Percentiles rank a stretch among this genome's conserved stretches.
Evolutionary conservation across 1,140 invertebrate genomes (phyloP).

Genomic region (Zaprionus gabonicus): DNA sequence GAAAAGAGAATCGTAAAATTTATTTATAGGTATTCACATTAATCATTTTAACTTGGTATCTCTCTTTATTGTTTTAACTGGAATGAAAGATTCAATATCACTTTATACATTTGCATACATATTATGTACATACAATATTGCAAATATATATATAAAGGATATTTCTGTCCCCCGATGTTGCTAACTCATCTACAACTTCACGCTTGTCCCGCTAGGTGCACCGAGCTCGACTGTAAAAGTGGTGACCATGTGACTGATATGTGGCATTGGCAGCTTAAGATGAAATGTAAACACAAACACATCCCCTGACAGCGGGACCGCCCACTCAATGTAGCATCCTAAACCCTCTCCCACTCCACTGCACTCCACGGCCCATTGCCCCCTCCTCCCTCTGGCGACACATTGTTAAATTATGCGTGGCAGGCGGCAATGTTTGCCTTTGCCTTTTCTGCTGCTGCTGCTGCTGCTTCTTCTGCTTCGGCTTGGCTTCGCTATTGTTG

Average conservation of each 20-base stretch:
- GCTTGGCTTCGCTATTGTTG: constrained; percentile 34
- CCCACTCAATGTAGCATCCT: background rate
- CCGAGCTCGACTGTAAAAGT: constrained; percentile 44
- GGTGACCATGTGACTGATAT: constrained; percentile 79
- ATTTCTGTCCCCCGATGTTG: too few relatives aligned
- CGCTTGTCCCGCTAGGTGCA: background rate
- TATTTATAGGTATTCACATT: too few relatives aligned
- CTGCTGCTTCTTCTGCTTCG: constrained; percentile 17
- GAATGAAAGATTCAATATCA: too few relatives aligned
- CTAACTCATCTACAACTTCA: background rate
- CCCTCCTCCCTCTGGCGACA: background rate
- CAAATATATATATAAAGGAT: too few relatives aligned
- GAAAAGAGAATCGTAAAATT: too few relatives aligned
- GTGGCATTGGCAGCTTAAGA: constrained; percentile 69
- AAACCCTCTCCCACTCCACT: background rate
- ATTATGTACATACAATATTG: too few relatives aligned
- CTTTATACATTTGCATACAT: too few relatives aligned
- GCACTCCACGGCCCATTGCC: background rate
- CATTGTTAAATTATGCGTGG: constrained; percentile 74
- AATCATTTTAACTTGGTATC: too few relatives aligned
- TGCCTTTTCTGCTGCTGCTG: constrained; percentile 7
- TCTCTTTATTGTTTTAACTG: too few relatives aligned
- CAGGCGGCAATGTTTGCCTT: constrained; percentile 33
- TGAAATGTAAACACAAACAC: constrained; percentile 74
- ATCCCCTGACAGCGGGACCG: background rate